Evolutionary conservation across 92 coral and sea anemone genomes (phyloP).

Genomic region (Actinostola sp.): DNA sequence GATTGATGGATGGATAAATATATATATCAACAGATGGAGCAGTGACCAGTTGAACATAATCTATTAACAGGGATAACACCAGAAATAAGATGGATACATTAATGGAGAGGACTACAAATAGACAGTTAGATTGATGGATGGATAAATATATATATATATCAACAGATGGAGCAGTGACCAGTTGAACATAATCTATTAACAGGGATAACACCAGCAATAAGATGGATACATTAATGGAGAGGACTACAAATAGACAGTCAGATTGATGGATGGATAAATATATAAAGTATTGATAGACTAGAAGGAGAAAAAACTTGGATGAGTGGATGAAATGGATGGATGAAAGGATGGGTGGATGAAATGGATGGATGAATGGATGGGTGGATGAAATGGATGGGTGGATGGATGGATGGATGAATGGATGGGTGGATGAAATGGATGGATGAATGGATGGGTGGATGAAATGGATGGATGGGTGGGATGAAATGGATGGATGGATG

Average conservation of each 20-base stretch:
- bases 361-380: too few species aligned
- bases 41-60: conserved; percentile 62
- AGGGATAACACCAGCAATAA: not conserved
- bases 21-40: conserved; percentile 89
- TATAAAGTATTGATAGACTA: too few species aligned
- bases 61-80: conserved; percentile 36
- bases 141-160: too few species aligned
- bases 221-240: not conserved
- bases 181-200: conserved; percentile 76
- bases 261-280: not conserved
- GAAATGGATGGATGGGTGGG: too few species aligned
- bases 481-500: too few species aligned
- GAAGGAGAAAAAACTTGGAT: too few species aligned
- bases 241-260: not conserved
- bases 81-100: not conserved
- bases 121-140: not conserved
- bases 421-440: too few species aligned
- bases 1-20: not conserved
- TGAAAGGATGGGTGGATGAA: too few species aligned
- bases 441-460: too few species aligned
- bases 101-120: not conserved
- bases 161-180: conserved; percentile 74
- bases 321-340: too few species aligned
- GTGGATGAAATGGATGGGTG: too few species aligned
- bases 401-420: too few species aligned